These are phyloP conservation scores for Gymnoscopelus microlampas DNA, from an alignment of 2,797 vertebrate species.

Conservation along the genomic window DNA sequence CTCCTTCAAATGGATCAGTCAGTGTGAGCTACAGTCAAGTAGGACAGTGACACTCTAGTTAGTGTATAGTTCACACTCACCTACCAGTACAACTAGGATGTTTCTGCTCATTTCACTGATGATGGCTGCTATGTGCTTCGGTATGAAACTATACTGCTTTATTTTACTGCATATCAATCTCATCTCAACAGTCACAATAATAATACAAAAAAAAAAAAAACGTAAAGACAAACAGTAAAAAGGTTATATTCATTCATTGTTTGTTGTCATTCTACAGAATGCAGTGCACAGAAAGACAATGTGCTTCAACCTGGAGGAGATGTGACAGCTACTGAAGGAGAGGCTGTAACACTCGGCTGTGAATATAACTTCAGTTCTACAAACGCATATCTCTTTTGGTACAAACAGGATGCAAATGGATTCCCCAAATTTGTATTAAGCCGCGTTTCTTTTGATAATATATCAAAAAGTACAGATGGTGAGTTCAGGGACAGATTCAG, in stretches of 20 bases:
- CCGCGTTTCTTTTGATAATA: neutral
- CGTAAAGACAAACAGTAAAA: too few relatives aligned
- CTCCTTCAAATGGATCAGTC: too few relatives aligned
- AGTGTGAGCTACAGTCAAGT: too few relatives aligned
- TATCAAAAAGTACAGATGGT: neutral
- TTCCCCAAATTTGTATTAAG: constrained; percentile 32
- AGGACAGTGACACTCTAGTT: too few relatives aligned
- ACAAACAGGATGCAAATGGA: constrained; percentile 39
- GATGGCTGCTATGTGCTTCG: neutral
- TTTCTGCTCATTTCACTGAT: neutral
- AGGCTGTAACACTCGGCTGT: constrained; percentile 42
- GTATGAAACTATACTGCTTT: neutral
- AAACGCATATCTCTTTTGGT: constrained; percentile 35
- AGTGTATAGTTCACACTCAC: too few relatives aligned
- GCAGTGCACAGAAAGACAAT: constrained; percentile 18
- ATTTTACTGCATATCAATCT: too few relatives aligned
- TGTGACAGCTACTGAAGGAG: constrained; percentile 28
- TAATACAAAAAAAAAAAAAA: too few relatives aligned
- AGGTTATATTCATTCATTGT: neutral
- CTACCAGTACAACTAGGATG: neutral
- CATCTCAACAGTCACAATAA: too few relatives aligned
- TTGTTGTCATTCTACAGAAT: neutral
- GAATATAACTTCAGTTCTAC: neutral
- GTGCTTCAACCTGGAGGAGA: constrained; percentile 35
- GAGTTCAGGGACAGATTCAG: constrained; percentile 34